Evolutionary conservation across 2,888 invertebrate species (phyloP).

Genomic region (Sepioteuthis lessoniana): DNA sequence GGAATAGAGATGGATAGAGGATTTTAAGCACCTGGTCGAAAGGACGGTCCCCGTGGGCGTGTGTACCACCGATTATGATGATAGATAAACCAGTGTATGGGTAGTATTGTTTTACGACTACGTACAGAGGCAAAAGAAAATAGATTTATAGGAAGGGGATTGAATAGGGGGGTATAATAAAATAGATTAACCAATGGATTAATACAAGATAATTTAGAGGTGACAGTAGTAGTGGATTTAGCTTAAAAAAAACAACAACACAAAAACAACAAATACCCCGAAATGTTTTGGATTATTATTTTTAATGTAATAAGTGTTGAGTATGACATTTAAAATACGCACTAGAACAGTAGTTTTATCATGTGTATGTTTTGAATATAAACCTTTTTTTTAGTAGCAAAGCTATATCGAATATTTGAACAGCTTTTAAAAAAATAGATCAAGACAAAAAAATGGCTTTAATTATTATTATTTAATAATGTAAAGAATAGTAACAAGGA

Average conservation of each 20-base stretch:
- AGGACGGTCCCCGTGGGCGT: neutral
- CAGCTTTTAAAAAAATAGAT: no score
- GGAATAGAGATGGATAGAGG: neutral
- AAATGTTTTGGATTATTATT: neutral
- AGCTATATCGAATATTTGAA: no score
- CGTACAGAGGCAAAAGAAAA: neutral
- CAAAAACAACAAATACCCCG: no score
- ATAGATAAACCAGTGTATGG: conserved; percentile 13
- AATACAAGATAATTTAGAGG: neutral
- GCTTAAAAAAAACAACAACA: neutral
- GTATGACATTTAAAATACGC: neutral
- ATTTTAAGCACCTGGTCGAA: neutral
- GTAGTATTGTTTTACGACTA: neutral
- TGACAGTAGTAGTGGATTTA: neutral
- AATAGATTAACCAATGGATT: neutral
- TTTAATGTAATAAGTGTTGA: neutral
- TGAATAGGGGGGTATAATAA: neutral
- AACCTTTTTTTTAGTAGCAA: no score
- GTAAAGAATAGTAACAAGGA: no score
- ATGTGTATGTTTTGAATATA: no score
- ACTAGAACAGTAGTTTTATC: neutral
- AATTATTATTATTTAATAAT: no score
- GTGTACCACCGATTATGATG: neutral
- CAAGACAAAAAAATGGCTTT: no score
- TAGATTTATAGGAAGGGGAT: neutral